Evolutionary conservation across 2,888 invertebrate genomes (phyloP).

Genomic region (Disparrhopalites patrizii): DNA sequence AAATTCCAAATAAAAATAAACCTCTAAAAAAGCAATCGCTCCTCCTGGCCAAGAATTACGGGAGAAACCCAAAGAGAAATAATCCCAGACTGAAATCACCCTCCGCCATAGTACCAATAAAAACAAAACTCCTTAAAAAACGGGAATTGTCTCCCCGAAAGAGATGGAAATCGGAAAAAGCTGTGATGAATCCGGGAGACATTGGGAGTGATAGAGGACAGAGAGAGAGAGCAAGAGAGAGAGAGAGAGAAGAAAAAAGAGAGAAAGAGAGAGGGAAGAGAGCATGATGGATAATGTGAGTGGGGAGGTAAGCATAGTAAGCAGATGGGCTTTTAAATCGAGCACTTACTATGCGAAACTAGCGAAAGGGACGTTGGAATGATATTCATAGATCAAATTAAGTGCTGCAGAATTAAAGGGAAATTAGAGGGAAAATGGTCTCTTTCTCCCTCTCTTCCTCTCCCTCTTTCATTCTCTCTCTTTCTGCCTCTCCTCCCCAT

Average conservation of each 20-base stretch:
- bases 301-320: conserved; percentile 39
- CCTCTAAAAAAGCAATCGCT: too few species aligned
- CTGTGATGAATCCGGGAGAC: neutral
- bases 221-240: neutral
- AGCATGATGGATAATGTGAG: conserved; percentile 38
- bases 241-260: neutral
- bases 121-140: too few species aligned
- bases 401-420: conserved; percentile 45
- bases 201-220: neutral
- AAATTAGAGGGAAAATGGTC: conserved; percentile 44
- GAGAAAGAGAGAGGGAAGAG: conserved; percentile 18
- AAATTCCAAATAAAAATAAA: too few species aligned
- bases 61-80: too few species aligned
- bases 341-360: conserved; percentile 48
- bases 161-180: too few species aligned
- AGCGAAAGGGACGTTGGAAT: conserved; percentile 49
- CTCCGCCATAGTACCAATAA: too few species aligned
- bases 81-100: too few species aligned
- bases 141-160: too few species aligned
- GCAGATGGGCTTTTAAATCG: conserved; percentile 40
- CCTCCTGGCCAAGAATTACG: too few species aligned
- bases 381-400: conserved; percentile 49
- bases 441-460: conserved; percentile 6
- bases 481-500: too few species aligned
- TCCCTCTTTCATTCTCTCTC: too few species aligned